phyloP scores from a whole-genome alignment of 2,113 vertebrate genomes.

The Siniperca chuatsi region DNA sequence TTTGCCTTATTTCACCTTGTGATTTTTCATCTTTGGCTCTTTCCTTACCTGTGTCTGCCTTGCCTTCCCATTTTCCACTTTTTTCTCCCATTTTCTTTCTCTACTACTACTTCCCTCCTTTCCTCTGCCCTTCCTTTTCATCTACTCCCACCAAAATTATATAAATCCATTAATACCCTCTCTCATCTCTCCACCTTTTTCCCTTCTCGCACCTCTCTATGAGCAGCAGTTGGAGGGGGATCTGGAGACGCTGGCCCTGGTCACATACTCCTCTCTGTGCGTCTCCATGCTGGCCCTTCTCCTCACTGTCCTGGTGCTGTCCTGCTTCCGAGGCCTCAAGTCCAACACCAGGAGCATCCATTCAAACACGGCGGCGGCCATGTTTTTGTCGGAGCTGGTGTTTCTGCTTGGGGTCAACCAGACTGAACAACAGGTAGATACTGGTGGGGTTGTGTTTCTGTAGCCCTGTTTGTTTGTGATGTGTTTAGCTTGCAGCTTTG shows the following conservation, averaged over 20 bases:
- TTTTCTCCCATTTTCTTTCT: neutral
- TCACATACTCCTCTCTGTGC: slow-evolving; percentile 91
- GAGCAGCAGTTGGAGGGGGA: slow-evolving; percentile 94
- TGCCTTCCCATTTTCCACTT: neutral
- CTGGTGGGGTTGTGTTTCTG: neutral
- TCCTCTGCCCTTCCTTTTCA: neutral
- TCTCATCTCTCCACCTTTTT: neutral
- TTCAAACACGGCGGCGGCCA: slow-evolving; percentile 91
- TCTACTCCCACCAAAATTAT: neutral
- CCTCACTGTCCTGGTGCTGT: slow-evolving; percentile 90
- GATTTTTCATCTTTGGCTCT: neutral
- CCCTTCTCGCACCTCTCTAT: neutral
- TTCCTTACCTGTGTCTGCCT: neutral
- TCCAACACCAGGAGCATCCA: slow-evolving; percentile 97
- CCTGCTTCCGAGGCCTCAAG: slow-evolving; percentile 94
- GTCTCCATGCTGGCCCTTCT: slow-evolving; percentile 92
- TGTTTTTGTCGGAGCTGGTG: slow-evolving; percentile 94
- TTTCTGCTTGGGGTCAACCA: slow-evolving; percentile 94
- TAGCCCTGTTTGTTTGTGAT: neutral
- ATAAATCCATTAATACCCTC: neutral
- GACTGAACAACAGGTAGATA: slow-evolving; percentile 95
- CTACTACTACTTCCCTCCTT: neutral
- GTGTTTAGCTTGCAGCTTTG: neutral
- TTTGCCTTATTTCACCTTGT: neutral
- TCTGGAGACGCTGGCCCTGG: slow-evolving; percentile 93